Conservation (phyloP, 1,140 invertebrate species). For the Pissodes strobi region DNA sequence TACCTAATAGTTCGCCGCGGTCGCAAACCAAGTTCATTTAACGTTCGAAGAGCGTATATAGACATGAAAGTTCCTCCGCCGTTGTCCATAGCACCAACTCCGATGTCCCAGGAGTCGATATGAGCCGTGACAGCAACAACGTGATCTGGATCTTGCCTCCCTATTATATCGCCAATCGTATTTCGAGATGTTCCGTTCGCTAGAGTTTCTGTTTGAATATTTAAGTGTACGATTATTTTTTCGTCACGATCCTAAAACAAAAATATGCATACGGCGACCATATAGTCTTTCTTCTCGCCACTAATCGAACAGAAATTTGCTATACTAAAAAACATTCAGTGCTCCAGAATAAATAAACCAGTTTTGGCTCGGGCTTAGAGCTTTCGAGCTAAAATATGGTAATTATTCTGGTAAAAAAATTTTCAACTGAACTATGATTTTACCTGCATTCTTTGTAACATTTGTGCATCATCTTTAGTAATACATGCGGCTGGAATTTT, state of each 20-base stretch:
- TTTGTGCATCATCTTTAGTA: constrained; percentile 77
- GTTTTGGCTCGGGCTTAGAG: too few species aligned
- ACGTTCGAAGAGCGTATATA: constrained; percentile 71
- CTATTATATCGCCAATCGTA: constrained; percentile 71
- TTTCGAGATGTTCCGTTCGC: constrained; percentile 63
- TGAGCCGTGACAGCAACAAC: constrained; percentile 84
- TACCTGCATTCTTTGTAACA: constrained; percentile 64
- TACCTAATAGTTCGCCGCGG: constrained; percentile 74
- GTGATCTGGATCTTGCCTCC: constrained; percentile 61
- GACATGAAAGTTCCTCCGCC: constrained; percentile 81
- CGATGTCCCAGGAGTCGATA: constrained; percentile 87
- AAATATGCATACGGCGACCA: too few species aligned
- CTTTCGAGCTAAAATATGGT: too few species aligned
- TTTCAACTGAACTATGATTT: neutral
- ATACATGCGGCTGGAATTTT: constrained; percentile 81
- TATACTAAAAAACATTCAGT: too few species aligned
- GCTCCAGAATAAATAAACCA: too few species aligned
- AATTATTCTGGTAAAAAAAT: too few species aligned
- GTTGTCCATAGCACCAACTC: constrained; percentile 86
- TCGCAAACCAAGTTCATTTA: constrained; percentile 69
- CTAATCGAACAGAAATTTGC: too few species aligned
- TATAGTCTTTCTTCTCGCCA: too few species aligned
- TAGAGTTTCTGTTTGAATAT: constrained; percentile 49
- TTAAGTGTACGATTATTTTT: constrained; percentile 57
- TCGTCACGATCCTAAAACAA: constrained; percentile 44